Conservation (phyloP, 2,113 vertebrate genomes). For the Dicerorhinus sumatrensis region DNA sequence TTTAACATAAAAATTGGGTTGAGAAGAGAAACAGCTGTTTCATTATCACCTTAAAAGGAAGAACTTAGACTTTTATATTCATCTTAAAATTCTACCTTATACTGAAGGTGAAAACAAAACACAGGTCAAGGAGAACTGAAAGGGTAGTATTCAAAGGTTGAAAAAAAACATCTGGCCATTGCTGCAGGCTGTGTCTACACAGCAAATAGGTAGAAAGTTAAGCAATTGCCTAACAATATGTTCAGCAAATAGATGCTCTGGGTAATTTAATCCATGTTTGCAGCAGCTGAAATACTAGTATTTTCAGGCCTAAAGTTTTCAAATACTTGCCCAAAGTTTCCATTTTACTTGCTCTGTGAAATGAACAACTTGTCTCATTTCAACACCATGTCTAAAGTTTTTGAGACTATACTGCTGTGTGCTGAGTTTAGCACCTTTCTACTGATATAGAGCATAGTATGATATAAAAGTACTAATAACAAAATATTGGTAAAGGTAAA, state of each 20-base stretch:
- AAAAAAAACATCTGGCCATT: neutral
- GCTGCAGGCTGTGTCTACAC: neutral
- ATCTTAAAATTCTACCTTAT: slow-evolving; percentile 33
- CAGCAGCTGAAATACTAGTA: neutral
- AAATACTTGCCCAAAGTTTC: neutral
- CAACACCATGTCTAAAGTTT: neutral
- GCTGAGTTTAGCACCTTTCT: neutral
- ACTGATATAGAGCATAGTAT: neutral
- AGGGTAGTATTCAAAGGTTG: neutral
- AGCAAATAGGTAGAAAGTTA: neutral
- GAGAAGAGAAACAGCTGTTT: neutral
- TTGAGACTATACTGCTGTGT: neutral
- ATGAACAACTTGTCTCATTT: neutral
- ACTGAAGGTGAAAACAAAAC: slow-evolving; percentile 55
- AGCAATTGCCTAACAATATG: neutral
- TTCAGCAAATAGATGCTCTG: slow-evolving; percentile 31
- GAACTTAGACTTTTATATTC: neutral
- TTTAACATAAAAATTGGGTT: neutral
- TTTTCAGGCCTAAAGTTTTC: slow-evolving; percentile 11
- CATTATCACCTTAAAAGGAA: slow-evolving; percentile 45
- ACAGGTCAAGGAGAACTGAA: neutral
- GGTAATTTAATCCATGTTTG: neutral
- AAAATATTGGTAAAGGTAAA: slow-evolving; percentile 27
- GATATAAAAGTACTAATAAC: slow-evolving; percentile 9
- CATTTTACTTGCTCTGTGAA: slow-evolving; percentile 40